Conservation (phyloP, 2,113 vertebrate species). For the Zosterops japonicus region DNA sequence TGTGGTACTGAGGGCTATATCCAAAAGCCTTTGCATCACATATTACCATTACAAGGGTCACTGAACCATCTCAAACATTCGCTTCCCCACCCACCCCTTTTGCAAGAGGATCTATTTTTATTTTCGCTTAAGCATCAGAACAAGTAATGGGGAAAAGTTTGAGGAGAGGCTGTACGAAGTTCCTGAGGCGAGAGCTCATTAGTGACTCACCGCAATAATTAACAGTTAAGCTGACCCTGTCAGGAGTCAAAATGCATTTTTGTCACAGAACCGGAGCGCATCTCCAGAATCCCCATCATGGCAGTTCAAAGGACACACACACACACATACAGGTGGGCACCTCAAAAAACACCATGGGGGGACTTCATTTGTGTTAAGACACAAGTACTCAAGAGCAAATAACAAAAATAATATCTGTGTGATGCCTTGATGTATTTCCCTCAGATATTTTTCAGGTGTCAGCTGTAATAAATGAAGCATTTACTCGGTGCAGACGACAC, state of each 20-base stretch:
- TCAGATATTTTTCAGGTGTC: constrained; percentile 59
- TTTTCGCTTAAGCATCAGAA: constrained; percentile 49
- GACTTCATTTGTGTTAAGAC: background rate
- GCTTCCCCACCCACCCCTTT: background rate
- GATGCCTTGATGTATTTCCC: constrained; percentile 7
- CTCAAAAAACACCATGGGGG: background rate
- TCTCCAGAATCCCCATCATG: accelerated
- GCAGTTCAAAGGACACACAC: background rate
- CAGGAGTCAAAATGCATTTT: constrained; percentile 43
- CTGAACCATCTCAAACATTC: background rate
- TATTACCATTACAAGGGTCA: background rate
- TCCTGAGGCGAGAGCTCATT: constrained; percentile 52
- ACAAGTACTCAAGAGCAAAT: constrained; percentile 25
- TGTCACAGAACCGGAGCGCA: background rate
- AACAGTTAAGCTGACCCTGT: constrained; percentile 39
- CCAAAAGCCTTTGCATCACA: background rate
- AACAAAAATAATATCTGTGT: background rate
- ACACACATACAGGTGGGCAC: background rate
- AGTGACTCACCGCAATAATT: constrained; percentile 37
- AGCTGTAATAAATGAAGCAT: constrained; percentile 70
- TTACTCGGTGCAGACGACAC: constrained; percentile 61
- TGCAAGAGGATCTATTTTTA: constrained; percentile 28
- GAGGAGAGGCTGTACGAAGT: background rate
- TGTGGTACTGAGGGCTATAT: background rate
- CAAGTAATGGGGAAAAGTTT: constrained; percentile 1